Evolutionary conservation across 92 coral and sea anemone genomes (phyloP).

Genomic region (Chrysogorgia sp.): DNA sequence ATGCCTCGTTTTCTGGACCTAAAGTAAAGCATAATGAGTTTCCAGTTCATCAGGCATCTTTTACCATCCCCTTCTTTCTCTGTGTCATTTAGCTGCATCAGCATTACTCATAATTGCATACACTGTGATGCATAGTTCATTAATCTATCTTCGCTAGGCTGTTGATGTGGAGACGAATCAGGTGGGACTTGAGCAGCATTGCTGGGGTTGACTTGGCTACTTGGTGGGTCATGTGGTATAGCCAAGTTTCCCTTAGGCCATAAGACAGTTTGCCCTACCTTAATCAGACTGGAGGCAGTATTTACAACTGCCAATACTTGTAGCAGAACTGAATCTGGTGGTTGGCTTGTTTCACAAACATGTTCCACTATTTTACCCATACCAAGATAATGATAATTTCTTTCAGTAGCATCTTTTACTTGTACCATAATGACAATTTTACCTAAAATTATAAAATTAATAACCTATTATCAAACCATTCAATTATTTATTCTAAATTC

Average conservation of each 20-base stretch:
- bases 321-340: conserved; percentile 38
- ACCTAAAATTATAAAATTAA: no score
- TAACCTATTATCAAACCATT: no score
- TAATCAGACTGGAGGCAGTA: conserved; percentile 49
- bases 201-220: conserved; percentile 54
- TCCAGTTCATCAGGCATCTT: conserved; percentile 48
- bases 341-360: no score
- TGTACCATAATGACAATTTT: no score
- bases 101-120: conserved; percentile 53
- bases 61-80: conserved; percentile 69
- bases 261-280: conserved; percentile 53
- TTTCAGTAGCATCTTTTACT: no score
- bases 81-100: conserved; percentile 76
- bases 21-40: conserved; percentile 64
- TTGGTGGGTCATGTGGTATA: conserved; percentile 47
- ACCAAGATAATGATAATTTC: no score
- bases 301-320: conserved; percentile 22
- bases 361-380: no score
- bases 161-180: conserved; percentile 67
- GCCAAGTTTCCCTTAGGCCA: conserved; percentile 62
- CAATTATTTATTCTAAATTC: no score
- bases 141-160: conserved; percentile 59
- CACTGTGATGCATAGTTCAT: conserved; percentile 60
- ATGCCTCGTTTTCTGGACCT: conserved; percentile 38
- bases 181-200: conserved; percentile 53